phyloP scores from a whole-genome alignment of 1,140 invertebrate genomes.

The Eufriesea mexicana region DNA sequence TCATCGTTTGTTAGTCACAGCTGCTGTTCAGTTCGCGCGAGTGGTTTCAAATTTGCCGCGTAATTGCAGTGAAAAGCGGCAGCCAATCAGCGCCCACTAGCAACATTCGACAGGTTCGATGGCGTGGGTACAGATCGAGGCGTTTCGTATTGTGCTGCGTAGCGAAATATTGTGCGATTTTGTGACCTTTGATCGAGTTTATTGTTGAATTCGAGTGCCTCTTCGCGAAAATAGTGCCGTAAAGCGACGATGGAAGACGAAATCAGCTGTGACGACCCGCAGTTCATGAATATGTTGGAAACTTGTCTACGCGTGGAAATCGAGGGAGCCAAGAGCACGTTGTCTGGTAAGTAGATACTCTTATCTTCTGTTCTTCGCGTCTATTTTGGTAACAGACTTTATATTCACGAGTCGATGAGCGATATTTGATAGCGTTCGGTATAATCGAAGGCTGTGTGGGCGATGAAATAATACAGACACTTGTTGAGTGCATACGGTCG shows the following conservation, averaged over 20 bases:
- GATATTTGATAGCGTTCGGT: background rate
- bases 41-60: constrained; percentile 3
- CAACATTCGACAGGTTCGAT: no score
- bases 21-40: rapidly evolving
- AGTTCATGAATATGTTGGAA: constrained; percentile 48
- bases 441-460: no score
- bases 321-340: background rate
- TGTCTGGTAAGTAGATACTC: constrained; percentile 20
- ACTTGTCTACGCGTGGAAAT: constrained; percentile 48
- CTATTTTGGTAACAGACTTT: background rate
- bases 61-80: no score
- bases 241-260: constrained; percentile 31
- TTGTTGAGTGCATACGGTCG: no score
- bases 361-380: background rate
- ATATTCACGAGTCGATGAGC: background rate
- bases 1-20: background rate
- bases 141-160: background rate
- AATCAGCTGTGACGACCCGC: constrained; percentile 37
- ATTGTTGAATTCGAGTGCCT: background rate
- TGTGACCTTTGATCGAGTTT: background rate
- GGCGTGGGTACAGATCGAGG: background rate
- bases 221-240: no score
- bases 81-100: background rate
- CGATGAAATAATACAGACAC: background rate
- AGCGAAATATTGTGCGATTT: background rate